Evolutionary conservation across 1,140 invertebrate species (phyloP).

Genomic region (Hycleus cichorii): DNA sequence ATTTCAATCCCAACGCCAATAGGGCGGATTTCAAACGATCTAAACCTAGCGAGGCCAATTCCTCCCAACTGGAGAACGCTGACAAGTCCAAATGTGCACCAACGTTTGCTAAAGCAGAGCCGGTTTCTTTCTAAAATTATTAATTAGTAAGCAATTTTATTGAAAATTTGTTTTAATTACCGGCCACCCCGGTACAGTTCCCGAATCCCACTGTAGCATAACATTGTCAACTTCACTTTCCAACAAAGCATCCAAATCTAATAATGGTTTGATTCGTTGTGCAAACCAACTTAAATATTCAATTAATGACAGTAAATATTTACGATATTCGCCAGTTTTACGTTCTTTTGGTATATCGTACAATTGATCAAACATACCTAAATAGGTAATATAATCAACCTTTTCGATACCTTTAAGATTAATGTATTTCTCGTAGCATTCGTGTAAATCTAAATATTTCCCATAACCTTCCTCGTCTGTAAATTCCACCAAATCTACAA

Average conservation of each 20-base stretch:
- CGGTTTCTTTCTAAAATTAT: conserved; percentile 77
- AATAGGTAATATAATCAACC: conserved; percentile 93
- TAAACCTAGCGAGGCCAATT: conserved; percentile 90
- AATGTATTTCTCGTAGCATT: conserved; percentile 92
- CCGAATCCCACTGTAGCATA: conserved; percentile 79
- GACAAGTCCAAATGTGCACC: conserved; percentile 95
- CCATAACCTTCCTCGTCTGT: conserved; percentile 99
- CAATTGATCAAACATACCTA: conserved; percentile 90
- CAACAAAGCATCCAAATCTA: conserved; percentile 76
- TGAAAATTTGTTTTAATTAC: conserved; percentile 43
- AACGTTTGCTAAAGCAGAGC: conserved; percentile 82
- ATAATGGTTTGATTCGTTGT: conserved; percentile 80
- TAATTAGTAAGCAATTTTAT: too few relatives aligned
- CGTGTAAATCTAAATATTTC: conserved; percentile 97
- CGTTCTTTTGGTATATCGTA: conserved; percentile 93
- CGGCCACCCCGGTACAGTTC: conserved; percentile 90
- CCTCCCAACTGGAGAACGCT: conserved; percentile 96
- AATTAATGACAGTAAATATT: conserved; percentile 77
- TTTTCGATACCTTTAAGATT: conserved; percentile 97
- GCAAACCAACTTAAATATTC: conserved; percentile 87
- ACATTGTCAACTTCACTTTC: conserved; percentile 71
- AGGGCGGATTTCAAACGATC: conserved; percentile 96
- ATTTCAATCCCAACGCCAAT: conserved; percentile 95
- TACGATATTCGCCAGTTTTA: conserved; percentile 88
- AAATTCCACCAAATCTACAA: conserved; percentile 82